Base-by-base conservation (phyloP, 2,888 invertebrate species). In the Teinopalpus imperialis region DNA sequence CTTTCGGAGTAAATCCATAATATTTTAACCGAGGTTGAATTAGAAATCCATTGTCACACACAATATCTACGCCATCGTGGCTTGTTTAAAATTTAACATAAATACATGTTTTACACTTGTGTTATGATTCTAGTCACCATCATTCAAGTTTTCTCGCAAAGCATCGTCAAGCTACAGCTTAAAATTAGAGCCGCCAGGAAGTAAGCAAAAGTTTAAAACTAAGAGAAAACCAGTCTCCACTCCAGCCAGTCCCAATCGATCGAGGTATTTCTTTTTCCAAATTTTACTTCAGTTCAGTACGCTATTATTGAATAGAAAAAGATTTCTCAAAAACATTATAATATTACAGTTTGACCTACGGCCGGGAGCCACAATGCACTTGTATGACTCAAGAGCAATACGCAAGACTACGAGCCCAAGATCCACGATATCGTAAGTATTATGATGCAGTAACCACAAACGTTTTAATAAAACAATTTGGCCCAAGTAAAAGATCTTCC, bases 91-190 rank as follows among this genome's bases (percentile, higher is more conserved):
- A n/a, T n/a, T n/a, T n/a, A n/a, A n/a, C n/a, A n/a, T n/a, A n/a
- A n/a, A n/a, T n/a, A n/a, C n/a, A n/a, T n/a, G n/a, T n/a, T n/a
- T n/a, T n/a, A n/a, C n/a, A n/a, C n/a, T n/a, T n/a, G n/a, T n/a
- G 57, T 57, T 57, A 49, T 57, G 42, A 57, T 63, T 93, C 89
- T 94, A 98, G 98, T 97, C 96, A 90, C 97, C 97, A 81, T 96
- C 97, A 89, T 98, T 97, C 93, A 97, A 97, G 92, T 97, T 97
- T 91, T 96, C 97, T 81, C 94, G 98, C 87, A 98, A 98, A 92
- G 97, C 97, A 73, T 97, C 97, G 64, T 97, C 97, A 69, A 97
- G 97, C 81, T 98, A 97, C 90, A 98, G 97, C 74, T 92, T 98
- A 81, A 96, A 96, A 90, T 90, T 97, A 90, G 98, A 98, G 79